These are phyloP conservation scores for Penaeus vannamei DNA, from an alignment of 1,140 invertebrate species.

Conservation along the genomic window DNA sequence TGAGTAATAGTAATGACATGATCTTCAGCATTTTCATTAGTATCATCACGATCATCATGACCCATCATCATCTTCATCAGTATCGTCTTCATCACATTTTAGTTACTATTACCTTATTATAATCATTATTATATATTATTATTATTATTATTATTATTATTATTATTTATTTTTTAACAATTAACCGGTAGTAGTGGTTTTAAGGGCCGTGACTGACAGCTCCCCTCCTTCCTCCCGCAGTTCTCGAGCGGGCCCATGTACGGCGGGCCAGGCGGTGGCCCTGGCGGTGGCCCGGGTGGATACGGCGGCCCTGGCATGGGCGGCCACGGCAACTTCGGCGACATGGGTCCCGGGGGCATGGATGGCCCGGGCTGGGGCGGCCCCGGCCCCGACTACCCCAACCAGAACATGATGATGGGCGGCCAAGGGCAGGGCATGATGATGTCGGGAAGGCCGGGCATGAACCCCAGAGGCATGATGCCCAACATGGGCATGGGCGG, in stretches of 20 bases:
- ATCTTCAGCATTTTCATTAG: no score
- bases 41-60: no score
- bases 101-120: no score
- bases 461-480: slow-evolving; percentile 59
- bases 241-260: slow-evolving; percentile 48
- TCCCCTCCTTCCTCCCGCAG: slow-evolving; percentile 2
- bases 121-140: no score
- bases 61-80: no score
- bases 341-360: slow-evolving; percentile 29
- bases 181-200: no score
- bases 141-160: no score
- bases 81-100: no score
- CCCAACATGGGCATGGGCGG: slow-evolving; percentile 46
- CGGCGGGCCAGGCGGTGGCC: slow-evolving; percentile 22
- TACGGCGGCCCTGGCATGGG: slow-evolving; percentile 35
- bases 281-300: background rate
- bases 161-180: no score
- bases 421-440: slow-evolving; percentile 46
- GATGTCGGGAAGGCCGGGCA: slow-evolving; percentile 49
- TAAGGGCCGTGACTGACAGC: no score
- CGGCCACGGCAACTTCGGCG: slow-evolving; percentile 1
- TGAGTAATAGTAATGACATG: no score
- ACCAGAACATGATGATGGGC: slow-evolving; percentile 54
- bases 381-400: slow-evolving; percentile 47
- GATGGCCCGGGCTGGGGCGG: slow-evolving; percentile 50